phyloP scores from a whole-genome alignment of 2,113 vertebrate genomes.

The Fulica atra region DNA sequence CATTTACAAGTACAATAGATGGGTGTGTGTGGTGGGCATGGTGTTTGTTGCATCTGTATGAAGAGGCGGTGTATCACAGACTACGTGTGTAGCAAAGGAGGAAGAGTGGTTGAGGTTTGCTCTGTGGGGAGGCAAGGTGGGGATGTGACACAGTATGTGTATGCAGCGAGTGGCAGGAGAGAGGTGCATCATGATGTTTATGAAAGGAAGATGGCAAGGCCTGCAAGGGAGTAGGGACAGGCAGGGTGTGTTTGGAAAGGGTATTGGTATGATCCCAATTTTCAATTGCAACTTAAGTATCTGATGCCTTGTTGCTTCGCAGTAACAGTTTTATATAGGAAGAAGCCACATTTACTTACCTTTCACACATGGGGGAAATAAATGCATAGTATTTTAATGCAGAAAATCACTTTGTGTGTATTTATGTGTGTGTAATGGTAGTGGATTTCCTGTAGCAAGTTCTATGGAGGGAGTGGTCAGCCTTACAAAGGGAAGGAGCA shows the following conservation, averaged over 20 bases:
- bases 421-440: neutral
- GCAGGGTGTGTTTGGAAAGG: neutral
- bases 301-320: neutral
- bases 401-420: neutral
- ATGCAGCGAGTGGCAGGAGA: neutral
- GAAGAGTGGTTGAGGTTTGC: neutral
- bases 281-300: neutral
- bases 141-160: neutral
- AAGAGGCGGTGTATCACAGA: neutral
- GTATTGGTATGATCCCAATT: neutral
- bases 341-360: neutral
- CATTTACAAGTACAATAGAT: neutral
- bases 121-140: neutral
- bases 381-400: neutral
- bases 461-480: neutral
- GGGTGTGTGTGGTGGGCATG: neutral
- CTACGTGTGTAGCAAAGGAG: neutral
- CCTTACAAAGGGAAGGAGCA: neutral
- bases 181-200: neutral
- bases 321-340: neutral
- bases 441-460: neutral
- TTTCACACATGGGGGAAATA: neutral
- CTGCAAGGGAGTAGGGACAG: neutral
- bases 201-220: neutral
- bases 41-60: neutral